Evolutionary conservation across 2,113 vertebrate genomes (phyloP).

Genomic region (Corapipo altera): DNA sequence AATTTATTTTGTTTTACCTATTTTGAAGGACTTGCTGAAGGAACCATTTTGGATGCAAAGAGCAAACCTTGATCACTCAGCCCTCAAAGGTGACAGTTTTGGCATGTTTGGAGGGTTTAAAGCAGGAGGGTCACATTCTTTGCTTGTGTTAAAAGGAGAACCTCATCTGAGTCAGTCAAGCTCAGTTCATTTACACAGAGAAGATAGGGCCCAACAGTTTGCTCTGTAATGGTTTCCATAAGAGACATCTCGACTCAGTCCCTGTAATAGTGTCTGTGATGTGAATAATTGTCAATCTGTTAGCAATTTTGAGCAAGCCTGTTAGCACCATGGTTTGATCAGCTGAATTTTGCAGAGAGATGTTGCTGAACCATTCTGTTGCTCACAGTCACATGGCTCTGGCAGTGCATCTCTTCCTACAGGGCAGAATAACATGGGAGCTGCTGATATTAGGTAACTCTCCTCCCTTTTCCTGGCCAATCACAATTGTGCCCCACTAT

Average conservation of each 20-base stretch:
- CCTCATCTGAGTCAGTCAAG: not conserved
- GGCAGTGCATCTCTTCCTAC: not conserved
- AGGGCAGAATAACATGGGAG: rapidly evolving
- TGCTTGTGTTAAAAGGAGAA: not conserved
- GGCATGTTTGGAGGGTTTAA: not conserved
- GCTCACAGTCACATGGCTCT: not conserved
- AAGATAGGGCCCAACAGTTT: not conserved
- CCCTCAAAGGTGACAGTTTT: slow-evolving; percentile 1
- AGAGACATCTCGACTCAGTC: not conserved
- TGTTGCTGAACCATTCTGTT: rapidly evolving
- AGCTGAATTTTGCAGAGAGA: not conserved
- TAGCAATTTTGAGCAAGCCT: slow-evolving; percentile 23
- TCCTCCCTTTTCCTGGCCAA: not conserved
- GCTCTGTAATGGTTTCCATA: slow-evolving; percentile 39
- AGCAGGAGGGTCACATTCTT: not conserved
- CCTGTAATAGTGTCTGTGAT: not conserved
- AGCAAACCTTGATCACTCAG: not conserved
- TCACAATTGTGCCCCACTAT: not conserved
- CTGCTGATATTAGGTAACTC: not conserved
- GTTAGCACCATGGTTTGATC: not conserved
- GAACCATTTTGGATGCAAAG: not conserved
- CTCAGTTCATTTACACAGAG: not conserved
- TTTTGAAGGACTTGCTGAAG: not conserved
- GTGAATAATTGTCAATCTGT: slow-evolving; percentile 2
- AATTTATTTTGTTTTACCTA: not conserved